Percentiles rank a stretch among this genome's conserved stretches.
phyloP scores from a whole-genome alignment of 2,797 vertebrate genomes.

The Chelonia mydas region DNA sequence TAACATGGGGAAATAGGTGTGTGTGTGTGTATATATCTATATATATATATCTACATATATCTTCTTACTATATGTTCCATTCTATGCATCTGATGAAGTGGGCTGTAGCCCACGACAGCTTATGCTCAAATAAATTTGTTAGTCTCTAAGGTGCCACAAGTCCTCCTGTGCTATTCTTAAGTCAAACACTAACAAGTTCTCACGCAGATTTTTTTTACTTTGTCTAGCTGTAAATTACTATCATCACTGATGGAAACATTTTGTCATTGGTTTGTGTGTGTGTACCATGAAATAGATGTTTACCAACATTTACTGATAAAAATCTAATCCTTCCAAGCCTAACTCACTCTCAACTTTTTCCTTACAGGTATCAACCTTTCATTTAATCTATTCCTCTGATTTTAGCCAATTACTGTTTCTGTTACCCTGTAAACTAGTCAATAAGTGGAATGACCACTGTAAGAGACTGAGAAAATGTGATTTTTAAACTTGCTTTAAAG shows the following conservation, averaged over 20 bases:
- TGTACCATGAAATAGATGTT: background rate
- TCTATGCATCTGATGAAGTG: too few species aligned
- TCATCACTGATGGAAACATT: background rate
- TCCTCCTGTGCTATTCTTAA: background rate
- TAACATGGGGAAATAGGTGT: too few species aligned
- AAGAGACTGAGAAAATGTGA: slow-evolving; percentile 37
- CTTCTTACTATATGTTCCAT: too few species aligned
- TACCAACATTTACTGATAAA: background rate
- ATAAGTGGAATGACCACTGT: slow-evolving; percentile 20
- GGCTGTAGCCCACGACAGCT: too few species aligned
- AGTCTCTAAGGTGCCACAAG: too few species aligned
- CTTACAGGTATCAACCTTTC: background rate
- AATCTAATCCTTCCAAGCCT: background rate
- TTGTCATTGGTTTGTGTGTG: background rate
- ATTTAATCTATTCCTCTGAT: slow-evolving; percentile 20
- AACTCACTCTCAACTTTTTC: background rate
- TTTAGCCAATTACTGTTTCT: background rate
- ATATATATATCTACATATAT: too few species aligned
- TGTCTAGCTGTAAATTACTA: background rate
- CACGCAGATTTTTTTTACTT: background rate
- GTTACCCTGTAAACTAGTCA: background rate
- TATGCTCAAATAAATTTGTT: too few species aligned
- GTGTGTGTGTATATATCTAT: too few species aligned
- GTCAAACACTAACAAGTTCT: background rate
- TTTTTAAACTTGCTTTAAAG: slow-evolving; percentile 35